Base-by-base conservation (phyloP, 2,797 vertebrate genomes). In the Danio kyathit region DNA sequence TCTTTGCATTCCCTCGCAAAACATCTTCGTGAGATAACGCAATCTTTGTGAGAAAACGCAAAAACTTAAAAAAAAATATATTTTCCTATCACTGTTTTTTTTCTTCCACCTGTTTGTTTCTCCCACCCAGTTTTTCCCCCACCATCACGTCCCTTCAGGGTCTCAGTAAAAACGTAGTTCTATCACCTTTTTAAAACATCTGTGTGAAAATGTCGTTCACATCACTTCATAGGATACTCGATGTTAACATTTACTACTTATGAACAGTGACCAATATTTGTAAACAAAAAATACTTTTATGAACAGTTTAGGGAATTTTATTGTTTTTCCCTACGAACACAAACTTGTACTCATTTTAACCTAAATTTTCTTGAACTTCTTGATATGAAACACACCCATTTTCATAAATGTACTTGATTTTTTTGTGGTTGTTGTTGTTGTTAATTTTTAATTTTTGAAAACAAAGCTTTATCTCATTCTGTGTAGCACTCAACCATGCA, bases 271-370 rank as follows among this genome's bases (percentile, higher is more conserved):
- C 61, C 56, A 74, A 74, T 76, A 79, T 85, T 85, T 86, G 71
- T 66, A 61, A 76, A 81, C 5, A 56, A n/a, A n/a, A n/a, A 29
- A 29, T 82, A 83, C 29, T 66, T 84, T 84, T 84, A 82, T 76
- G 76, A 76, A 80, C 64, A n/a, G 13, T 78, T 75, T 63, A 80
- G 76, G 83, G 65, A 38, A 64, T 71, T 57, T 76, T 57, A 61
- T 5, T 21, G 44, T 63, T 61, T 71, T 70, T 52, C 76, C n/a
- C 19, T 17, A 46, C 21, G 56, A n/a, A 60, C 19, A 29, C 29
- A 52, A 49, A 60, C 12, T 11, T 59, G 16, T 59, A 52, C 52
- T 59, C 17, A 3, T 77, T 77, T 59, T 10, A 69, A 17, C 8
- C 48, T 54, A 43, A 14, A 43, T 44, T 40, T 78, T 79, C 29